phyloP scores from a whole-genome alignment of 2,888 invertebrate genomes.

The Trissoscelio sp. region DNA sequence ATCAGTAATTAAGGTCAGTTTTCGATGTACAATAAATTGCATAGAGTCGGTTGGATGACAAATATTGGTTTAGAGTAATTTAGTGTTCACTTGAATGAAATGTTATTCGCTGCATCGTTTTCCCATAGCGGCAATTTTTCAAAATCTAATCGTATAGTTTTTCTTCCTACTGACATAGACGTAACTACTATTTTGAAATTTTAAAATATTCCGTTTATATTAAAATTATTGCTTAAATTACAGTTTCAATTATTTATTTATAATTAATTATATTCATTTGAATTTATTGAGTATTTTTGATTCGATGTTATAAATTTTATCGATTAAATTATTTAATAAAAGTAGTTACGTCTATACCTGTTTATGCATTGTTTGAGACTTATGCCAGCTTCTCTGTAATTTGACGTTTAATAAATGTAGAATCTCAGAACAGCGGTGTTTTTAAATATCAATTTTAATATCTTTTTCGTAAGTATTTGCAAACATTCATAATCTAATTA shows the following conservation, averaged over 20 bases:
- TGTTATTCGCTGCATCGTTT: constrained; percentile 58
- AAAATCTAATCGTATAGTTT: background rate
- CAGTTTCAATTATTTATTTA: no score
- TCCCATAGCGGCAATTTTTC: constrained; percentile 11
- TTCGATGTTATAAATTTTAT: background rate
- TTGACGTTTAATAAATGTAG: background rate
- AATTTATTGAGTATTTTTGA: background rate
- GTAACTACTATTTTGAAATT: background rate
- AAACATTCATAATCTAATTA: no score
- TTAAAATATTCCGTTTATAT: no score
- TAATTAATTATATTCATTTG: background rate
- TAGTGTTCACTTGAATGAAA: constrained; percentile 62
- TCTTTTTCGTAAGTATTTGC: no score
- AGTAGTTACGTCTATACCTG: constrained; percentile 37
- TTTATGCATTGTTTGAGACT: background rate
- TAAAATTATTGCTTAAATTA: no score
- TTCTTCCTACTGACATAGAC: background rate
- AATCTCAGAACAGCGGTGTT: no score
- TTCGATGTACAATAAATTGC: constrained; percentile 39
- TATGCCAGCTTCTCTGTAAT: constrained; percentile 16
- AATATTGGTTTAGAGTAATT: constrained; percentile 23
- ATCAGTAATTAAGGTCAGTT: constrained; percentile 10
- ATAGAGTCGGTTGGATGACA: constrained; percentile 3
- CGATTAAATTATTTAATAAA: background rate
- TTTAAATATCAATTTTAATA: no score